Evolutionary conservation across 2,113 vertebrate genomes (phyloP), one percentile per base, ranked within the genome.

Genomic region (Melierax canorus): DNA sequence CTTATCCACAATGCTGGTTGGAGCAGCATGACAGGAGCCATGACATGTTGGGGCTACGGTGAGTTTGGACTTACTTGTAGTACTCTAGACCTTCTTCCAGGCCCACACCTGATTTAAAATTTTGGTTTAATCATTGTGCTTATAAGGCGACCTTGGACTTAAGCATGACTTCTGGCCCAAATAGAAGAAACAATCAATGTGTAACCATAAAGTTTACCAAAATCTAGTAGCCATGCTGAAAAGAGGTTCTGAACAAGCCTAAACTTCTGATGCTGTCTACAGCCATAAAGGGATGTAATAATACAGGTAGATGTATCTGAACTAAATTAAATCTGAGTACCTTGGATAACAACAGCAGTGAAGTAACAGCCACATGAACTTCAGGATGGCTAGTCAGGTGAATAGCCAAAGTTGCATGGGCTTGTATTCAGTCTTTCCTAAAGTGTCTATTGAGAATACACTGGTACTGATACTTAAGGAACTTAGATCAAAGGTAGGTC

Each of bases 11-110:
- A 1, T 9, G 23, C 38, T 59, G 27, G 26, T n/a, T 76, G 63
- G 18, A 80, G 50, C 27, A 62, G 36, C 1, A 3, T 45, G 51
- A 71, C 21, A 66, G 68, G 32, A 85, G 36, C 11, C 7, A 15
- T 0, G 7, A 26, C 12, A 6, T 8, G 5, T 24, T 55, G 19
- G 41, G 51, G 19, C 18, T 12, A 66, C 29, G 11, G 5, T 56
- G 77, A 83, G 27, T 59, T 27, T 78, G 62, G 87, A 18, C 23
- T 41, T 78, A 26, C 6, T 46, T 12, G 13, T 21, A 41, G 23
- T 66, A 29, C 26, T 67, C 13, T 20, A 53, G 46, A 76, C 45
- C 46, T 85, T 67, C 56, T 45, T 90, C 34, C 23, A 79, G 32
- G 24, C 38, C 58, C 15, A 27, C 3, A 17, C 5, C 3, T 59